phyloP scores from a whole-genome alignment of 2,888 invertebrate genomes.

The Chaetogeoica ovagalla region DNA sequence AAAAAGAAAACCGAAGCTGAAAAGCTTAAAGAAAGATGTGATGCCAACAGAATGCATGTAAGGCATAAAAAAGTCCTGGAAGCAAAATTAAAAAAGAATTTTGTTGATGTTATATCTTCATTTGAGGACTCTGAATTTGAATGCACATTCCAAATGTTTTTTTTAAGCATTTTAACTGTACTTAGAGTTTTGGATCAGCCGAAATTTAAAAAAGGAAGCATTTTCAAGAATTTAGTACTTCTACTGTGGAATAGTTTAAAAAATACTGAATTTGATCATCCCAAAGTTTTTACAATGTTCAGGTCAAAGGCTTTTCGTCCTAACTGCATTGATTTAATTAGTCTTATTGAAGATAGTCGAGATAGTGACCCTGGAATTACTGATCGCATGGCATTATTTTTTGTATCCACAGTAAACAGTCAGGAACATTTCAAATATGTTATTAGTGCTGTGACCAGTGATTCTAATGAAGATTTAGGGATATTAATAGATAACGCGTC shows the following conservation, averaged over 20 bases:
- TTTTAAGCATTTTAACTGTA: slow-evolving; percentile 52
- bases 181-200: slow-evolving; percentile 43
- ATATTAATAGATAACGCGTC: slow-evolving; percentile 24
- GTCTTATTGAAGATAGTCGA: slow-evolving; percentile 50
- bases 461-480: slow-evolving; percentile 15
- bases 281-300: slow-evolving; percentile 40
- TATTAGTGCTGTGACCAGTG: slow-evolving; percentile 7
- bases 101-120: slow-evolving; percentile 6
- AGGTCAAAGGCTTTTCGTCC: slow-evolving; percentile 48
- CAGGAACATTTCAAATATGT: slow-evolving; percentile 17
- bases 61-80: slow-evolving; percentile 39
- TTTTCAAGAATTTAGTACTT: slow-evolving; percentile 52
- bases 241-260: slow-evolving; percentile 48
- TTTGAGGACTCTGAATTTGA: slow-evolving; percentile 53
- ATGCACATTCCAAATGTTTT: slow-evolving; percentile 51
- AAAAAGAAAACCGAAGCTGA: slow-evolving; percentile 52
- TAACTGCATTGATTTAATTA: slow-evolving; percentile 50
- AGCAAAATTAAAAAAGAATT: slow-evolving; percentile 28
- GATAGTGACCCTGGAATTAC: slow-evolving; percentile 33
- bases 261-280: slow-evolving; percentile 36
- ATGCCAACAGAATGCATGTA: slow-evolving; percentile 41
- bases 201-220: slow-evolving; percentile 52
- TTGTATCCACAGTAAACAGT: slow-evolving; percentile 12
- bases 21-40: slow-evolving; percentile 49
- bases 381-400: slow-evolving; percentile 41